A percentile compares a stretch with the other conserved stretches of the same genome.
Conservation (phyloP, 2,888 invertebrate genomes). For the Sphaerophoria rueppellii region DNA sequence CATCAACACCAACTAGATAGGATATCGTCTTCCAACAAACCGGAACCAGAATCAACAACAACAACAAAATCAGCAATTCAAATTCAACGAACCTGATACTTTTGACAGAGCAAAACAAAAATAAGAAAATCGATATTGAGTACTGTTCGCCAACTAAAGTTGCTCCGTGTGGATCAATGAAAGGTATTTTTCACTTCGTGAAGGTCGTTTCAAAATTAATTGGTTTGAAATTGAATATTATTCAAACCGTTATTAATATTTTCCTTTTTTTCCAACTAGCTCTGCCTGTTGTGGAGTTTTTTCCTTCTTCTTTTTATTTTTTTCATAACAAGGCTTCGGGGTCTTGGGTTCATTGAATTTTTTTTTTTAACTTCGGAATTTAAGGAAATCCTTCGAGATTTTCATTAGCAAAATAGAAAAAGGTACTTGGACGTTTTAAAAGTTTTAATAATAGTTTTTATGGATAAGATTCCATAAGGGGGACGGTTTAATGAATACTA, state of each 20-base stretch:
- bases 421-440: neutral
- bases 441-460: neutral
- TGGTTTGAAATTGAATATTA: constrained; percentile 44
- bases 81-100: constrained; percentile 7
- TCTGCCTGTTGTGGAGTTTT: neutral
- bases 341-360: neutral
- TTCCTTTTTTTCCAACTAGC: neutral
- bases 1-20: neutral
- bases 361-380: neutral
- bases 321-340: neutral
- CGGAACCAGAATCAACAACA: constrained; percentile 1
- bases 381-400: neutral
- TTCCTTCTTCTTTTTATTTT: neutral
- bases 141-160: constrained; percentile 21
- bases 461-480: no score
- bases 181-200: constrained; percentile 25
- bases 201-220: constrained; percentile 57
- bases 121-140: neutral
- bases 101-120: constrained; percentile 44
- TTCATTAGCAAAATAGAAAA: neutral
- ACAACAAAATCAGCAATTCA: neutral
- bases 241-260: neutral
- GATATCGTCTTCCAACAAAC: neutral
- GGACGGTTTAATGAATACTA: no score
- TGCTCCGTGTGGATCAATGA: constrained; percentile 28